Evolutionary conservation across 23 tunicate species (phyloP).

Genomic region (Trididemnum nubilum): DNA sequence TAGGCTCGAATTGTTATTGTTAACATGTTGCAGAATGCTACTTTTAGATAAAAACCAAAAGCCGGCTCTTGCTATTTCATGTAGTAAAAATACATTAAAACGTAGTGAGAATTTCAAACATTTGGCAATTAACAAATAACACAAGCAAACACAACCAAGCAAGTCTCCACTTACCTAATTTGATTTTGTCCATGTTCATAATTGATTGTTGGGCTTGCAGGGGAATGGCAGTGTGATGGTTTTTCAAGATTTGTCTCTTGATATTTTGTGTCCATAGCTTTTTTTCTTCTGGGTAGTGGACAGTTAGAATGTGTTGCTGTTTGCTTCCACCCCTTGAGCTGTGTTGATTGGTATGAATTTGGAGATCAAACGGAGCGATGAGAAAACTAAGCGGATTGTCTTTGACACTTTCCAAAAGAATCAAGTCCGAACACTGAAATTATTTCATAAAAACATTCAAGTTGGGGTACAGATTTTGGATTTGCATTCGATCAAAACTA

Average conservation of each 20-base stretch:
- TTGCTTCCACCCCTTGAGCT: constrained; percentile 19
- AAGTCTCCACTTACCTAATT: neutral
- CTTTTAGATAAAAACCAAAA: no score
- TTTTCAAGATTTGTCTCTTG: constrained; percentile 52
- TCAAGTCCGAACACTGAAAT: constrained; percentile 68
- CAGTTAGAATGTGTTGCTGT: constrained; percentile 38
- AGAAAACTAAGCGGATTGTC: constrained; percentile 65
- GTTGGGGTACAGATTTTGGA: no score
- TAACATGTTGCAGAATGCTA: no score
- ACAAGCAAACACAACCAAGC: no score
- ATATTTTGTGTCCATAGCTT: constrained; percentile 72
- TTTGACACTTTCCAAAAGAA: constrained; percentile 61
- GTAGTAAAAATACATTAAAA: no score
- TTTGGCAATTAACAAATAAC: no score
- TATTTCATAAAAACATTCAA: neutral
- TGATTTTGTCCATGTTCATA: constrained; percentile 19
- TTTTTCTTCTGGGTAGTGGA: constrained; percentile 48
- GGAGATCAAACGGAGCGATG: constrained; percentile 44
- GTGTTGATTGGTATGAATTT: neutral
- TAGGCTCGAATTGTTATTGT: no score
- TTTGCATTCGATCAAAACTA: no score
- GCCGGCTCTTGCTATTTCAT: no score
- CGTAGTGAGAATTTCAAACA: no score
- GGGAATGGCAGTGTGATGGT: constrained; percentile 62
- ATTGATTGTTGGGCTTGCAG: constrained; percentile 47